Conservation (phyloP, 2,113 vertebrate species). For the Pachypanchax playfairii region DNA sequence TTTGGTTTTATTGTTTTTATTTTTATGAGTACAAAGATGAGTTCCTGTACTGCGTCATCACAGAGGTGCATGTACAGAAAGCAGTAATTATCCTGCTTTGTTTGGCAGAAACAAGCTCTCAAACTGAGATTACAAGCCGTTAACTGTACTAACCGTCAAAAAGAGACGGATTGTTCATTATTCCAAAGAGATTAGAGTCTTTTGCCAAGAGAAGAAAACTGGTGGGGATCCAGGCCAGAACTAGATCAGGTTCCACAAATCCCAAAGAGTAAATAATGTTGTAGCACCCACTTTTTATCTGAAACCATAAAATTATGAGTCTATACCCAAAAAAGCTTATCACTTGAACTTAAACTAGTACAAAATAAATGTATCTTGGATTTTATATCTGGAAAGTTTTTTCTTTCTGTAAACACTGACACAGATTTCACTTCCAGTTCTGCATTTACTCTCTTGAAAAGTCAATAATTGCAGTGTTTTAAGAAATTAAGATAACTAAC, state of each 20-base stretch:
- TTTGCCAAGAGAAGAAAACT: not conserved
- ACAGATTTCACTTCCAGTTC: too few species aligned
- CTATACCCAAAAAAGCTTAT: not conserved
- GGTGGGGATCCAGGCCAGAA: not conserved
- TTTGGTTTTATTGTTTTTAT: too few species aligned
- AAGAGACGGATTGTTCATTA: not conserved
- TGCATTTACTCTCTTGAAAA: too few species aligned
- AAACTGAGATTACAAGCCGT: not conserved
- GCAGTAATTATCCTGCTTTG: not conserved
- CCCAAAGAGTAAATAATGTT: too few species aligned
- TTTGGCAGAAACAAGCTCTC: not conserved
- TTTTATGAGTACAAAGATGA: too few species aligned
- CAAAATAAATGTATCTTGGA: too few species aligned
- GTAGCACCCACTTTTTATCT: not conserved
- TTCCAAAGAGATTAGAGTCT: not conserved
- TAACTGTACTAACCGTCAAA: not conserved
- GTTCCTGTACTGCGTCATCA: not conserved
- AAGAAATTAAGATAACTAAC: too few species aligned
- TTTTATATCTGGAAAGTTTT: too few species aligned
- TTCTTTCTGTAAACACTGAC: too few species aligned
- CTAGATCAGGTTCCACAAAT: not conserved
- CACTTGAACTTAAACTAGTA: not conserved
- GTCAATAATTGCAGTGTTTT: too few species aligned
- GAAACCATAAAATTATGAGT: not conserved
- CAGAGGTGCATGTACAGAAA: not conserved